phyloP scores from a whole-genome alignment of 2,113 vertebrate species.

The Microtus pennsylvanicus region DNA sequence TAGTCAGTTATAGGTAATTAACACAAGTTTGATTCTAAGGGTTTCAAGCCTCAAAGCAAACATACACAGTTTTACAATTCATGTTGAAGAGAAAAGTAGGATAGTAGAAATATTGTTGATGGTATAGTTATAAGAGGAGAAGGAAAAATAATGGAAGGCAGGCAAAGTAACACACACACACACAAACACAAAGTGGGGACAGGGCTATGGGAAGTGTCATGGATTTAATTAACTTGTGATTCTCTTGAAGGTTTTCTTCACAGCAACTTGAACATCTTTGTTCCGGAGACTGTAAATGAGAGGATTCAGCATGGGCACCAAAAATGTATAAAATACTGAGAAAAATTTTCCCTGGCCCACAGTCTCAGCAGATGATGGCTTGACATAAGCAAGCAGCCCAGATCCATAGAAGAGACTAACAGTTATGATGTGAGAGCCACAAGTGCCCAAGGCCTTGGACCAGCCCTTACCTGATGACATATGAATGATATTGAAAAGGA shows the following conservation, averaged over 20 bases:
- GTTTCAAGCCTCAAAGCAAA: neutral
- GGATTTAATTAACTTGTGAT: neutral
- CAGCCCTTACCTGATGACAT: constrained; percentile 43
- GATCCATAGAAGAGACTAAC: constrained; percentile 63
- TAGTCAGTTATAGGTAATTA: neutral
- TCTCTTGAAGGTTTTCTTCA: constrained; percentile 44
- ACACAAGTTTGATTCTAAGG: neutral
- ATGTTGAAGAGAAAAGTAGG: neutral
- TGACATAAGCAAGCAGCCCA: constrained; percentile 42
- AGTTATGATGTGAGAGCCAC: constrained; percentile 57
- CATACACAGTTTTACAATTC: no score
- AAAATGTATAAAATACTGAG: constrained; percentile 49
- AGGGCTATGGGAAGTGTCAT: no score
- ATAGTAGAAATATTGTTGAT: neutral
- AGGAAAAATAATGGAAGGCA: neutral
- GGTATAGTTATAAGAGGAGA: neutral
- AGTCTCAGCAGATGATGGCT: neutral
- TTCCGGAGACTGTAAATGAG: constrained; percentile 73
- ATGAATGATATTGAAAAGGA: constrained; percentile 67
- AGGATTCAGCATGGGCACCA: constrained; percentile 67
- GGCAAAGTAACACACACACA: no score
- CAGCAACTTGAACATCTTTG: constrained; percentile 60
- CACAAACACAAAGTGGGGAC: neutral
- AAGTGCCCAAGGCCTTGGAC: constrained; percentile 71
- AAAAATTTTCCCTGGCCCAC: constrained; percentile 11